These are phyloP conservation scores for Falcunculus frontatus DNA, from an alignment of 2,113 vertebrate species.

Conservation along the genomic window DNA sequence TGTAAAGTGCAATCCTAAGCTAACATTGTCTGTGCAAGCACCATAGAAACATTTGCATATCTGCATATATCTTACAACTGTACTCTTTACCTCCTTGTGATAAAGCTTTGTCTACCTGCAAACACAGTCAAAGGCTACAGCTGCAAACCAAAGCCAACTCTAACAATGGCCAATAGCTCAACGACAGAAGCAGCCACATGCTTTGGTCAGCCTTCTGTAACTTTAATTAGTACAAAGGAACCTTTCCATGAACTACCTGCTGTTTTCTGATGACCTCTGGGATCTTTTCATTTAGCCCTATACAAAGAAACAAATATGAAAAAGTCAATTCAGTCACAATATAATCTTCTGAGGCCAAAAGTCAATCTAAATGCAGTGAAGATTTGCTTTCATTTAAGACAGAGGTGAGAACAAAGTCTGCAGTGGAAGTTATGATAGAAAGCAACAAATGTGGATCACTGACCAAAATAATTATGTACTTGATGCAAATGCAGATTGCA, in stretches of 20 bases:
- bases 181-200: conserved; percentile 93
- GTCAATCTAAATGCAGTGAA: conserved; percentile 82
- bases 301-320: conserved; percentile 87
- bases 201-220: conserved; percentile 95
- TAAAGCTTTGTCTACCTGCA: conserved; percentile 99
- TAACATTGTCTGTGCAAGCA: conserved; percentile 91
- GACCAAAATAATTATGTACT: conserved; percentile 97
- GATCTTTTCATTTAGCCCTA: conserved; percentile 96
- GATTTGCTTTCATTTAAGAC: conserved; percentile 83
- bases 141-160: conserved; percentile 99
- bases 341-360: conserved; percentile 87
- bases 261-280: conserved; percentile 98
- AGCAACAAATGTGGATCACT: conserved; percentile 93
- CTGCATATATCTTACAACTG: conserved; percentile 92
- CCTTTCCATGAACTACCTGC: conserved; percentile 97
- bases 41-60: conserved; percentile 94
- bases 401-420: conserved; percentile 80
- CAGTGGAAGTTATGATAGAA: conserved; percentile 84
- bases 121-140: conserved; percentile 99
- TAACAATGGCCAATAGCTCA: conserved; percentile 99
- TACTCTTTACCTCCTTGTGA: conserved; percentile 98
- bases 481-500: conserved; percentile 94
- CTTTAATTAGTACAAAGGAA: conserved; percentile 99
- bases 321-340: conserved; percentile 80
- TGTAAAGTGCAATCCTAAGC: conserved; percentile 88